Conservation (phyloP, 2,888 invertebrate species). For the Cosmopolites sordidus region DNA sequence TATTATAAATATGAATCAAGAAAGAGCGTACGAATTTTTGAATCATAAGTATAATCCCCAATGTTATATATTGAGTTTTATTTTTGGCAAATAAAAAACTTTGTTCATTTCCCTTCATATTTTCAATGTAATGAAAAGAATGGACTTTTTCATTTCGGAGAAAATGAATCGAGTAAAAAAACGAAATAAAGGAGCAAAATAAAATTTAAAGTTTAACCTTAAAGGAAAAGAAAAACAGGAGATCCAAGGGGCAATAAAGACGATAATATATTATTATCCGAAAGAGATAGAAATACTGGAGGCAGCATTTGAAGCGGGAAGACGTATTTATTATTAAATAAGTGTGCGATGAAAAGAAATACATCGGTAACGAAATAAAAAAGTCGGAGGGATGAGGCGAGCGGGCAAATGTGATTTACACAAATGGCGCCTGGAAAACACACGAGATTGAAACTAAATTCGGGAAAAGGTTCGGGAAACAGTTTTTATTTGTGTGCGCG, state of each 20-base stretch:
- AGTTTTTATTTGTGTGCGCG: conserved; percentile 19
- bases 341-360: conserved; percentile 26
- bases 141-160: too few relatives aligned
- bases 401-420: conserved; percentile 28
- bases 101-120: too few relatives aligned
- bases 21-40: too few relatives aligned
- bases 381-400: conserved; percentile 21
- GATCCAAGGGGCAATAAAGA: conserved; percentile 19
- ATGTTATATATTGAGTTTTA: too few relatives aligned
- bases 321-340: conserved; percentile 29
- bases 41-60: too few relatives aligned
- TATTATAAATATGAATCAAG: too few relatives aligned
- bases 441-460: conserved; percentile 26
- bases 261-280: conserved; percentile 24
- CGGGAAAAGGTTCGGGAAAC: conserved; percentile 21
- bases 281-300: conserved; percentile 20
- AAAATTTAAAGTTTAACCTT: not conserved
- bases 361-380: conserved; percentile 27
- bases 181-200: too few relatives aligned
- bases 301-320: conserved; percentile 18
- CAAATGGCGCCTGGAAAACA: conserved; percentile 27
- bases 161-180: too few relatives aligned
- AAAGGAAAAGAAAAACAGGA: conserved; percentile 6
- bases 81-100: too few relatives aligned
- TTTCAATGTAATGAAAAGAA: too few relatives aligned